A percentile compares a stretch with the other conserved stretches of the same genome.
Conservation (phyloP, 2,797 vertebrate genomes). For the Danio tinwini region DNA sequence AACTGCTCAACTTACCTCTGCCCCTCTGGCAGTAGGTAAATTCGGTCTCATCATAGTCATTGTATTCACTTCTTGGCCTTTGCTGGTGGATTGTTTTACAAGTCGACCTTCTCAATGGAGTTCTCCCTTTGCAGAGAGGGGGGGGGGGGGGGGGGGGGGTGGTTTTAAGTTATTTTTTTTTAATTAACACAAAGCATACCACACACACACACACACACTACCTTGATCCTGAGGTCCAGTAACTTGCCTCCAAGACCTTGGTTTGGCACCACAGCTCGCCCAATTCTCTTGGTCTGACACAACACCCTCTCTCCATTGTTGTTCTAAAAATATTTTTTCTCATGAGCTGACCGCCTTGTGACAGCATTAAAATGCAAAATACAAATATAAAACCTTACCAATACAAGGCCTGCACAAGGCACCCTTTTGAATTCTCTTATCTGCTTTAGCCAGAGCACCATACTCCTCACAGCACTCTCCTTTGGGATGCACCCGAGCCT, state of each 20-base stretch:
- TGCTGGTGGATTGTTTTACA: slow-evolving; percentile 62
- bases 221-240: slow-evolving; percentile 60
- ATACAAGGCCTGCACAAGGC: slow-evolving; percentile 45
- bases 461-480: slow-evolving; percentile 55
- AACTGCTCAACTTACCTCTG: slow-evolving; percentile 58
- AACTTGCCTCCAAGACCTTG: slow-evolving; percentile 53
- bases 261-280: slow-evolving; percentile 55
- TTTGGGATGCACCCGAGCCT: slow-evolving; percentile 38
- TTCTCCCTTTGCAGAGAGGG: slow-evolving; percentile 55
- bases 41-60: slow-evolving; percentile 56
- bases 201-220: neutral
- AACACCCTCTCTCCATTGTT: slow-evolving; percentile 41
- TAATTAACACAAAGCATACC: too few relatives aligned
- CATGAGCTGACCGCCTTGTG: neutral
- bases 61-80: slow-evolving; percentile 61
- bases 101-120: slow-evolving; percentile 49
- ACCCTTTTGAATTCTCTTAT: slow-evolving; percentile 51
- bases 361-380: neutral
- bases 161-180: too few relatives aligned
- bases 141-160: too few relatives aligned
- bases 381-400: neutral
- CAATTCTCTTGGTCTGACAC: slow-evolving; percentile 60
- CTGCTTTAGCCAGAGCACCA: slow-evolving; percentile 47
- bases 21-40: slow-evolving; percentile 60
- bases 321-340: slow-evolving; percentile 36